Evolutionary conservation across 2,113 vertebrate species (phyloP).

Genomic region (Dipodomys stephensi): DNA sequence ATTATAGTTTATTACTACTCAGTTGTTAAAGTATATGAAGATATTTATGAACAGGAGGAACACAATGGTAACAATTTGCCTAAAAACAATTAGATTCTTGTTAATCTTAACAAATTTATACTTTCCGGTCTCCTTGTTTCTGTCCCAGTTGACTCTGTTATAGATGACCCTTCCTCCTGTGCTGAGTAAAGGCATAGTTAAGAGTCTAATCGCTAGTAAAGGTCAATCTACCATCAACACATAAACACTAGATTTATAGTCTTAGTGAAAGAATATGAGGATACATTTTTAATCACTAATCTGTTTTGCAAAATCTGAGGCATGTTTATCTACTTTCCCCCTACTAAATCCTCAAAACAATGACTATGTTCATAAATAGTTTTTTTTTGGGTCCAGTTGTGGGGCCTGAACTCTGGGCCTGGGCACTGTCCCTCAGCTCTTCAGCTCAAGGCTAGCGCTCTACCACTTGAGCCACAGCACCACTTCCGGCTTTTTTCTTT

Average conservation of each 20-base stretch:
- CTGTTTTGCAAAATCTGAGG: conserved; percentile 19
- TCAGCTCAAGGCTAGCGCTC: no score
- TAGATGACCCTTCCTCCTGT: background rate
- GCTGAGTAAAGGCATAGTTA: background rate
- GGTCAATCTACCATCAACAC: background rate
- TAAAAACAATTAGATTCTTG: background rate
- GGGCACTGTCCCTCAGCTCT: no score
- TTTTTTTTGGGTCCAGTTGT: background rate
- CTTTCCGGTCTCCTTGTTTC: background rate
- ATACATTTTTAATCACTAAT: background rate
- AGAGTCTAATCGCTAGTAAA: background rate
- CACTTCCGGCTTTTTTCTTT: no score
- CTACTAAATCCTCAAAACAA: conserved; percentile 13
- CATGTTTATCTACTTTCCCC: background rate
- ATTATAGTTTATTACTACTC: background rate
- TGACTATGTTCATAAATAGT: background rate
- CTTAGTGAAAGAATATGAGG: background rate
- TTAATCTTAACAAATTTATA: background rate
- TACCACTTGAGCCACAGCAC: no score
- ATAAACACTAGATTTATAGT: background rate
- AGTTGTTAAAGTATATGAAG: background rate
- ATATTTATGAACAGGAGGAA: conserved; percentile 22
- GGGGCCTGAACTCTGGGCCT: no score
- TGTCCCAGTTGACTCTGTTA: background rate
- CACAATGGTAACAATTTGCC: background rate